phyloP scores from a whole-genome alignment of 2,113 vertebrate species.

The Oncorhynchus mykiss region DNA sequence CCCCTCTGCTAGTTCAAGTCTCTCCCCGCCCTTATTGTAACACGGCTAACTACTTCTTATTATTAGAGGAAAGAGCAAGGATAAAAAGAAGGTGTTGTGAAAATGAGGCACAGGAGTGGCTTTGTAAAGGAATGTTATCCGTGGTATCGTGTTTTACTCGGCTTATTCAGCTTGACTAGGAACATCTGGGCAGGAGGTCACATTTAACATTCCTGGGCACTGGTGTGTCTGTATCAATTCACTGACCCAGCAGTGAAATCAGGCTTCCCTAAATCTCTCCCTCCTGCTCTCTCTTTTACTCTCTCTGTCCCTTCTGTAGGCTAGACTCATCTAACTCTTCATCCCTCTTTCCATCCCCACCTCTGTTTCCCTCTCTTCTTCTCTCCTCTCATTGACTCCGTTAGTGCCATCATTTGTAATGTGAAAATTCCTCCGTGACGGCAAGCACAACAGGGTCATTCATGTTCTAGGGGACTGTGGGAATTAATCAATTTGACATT shows the following conservation, averaged over 20 bases:
- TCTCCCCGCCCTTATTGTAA: slow-evolving; percentile 46
- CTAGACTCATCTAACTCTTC: slow-evolving; percentile 12
- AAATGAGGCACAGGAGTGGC: slow-evolving; percentile 34
- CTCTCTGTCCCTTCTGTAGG: slow-evolving; percentile 27
- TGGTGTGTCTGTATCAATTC: slow-evolving; percentile 55
- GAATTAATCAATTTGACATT: slow-evolving; percentile 50
- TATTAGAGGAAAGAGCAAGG: slow-evolving; percentile 9
- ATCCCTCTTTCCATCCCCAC: background rate
- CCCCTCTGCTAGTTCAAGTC: slow-evolving; percentile 48
- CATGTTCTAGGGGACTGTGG: slow-evolving; percentile 37
- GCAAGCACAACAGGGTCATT: slow-evolving; percentile 41
- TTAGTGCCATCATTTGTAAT: slow-evolving; percentile 37
- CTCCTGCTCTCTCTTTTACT: slow-evolving; percentile 26
- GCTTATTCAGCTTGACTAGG: slow-evolving; percentile 47
- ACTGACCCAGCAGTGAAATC: slow-evolving; percentile 48
- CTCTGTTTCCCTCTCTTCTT: slow-evolving; percentile 1
- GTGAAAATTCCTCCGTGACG: slow-evolving; percentile 39
- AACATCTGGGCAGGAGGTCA: slow-evolving; percentile 63
- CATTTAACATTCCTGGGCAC: slow-evolving; percentile 55
- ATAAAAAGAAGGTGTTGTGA: slow-evolving; percentile 26
- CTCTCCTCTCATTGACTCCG: background rate
- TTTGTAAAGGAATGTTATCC: slow-evolving; percentile 51
- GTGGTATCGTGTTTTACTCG: slow-evolving; percentile 44
- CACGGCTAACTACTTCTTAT: slow-evolving; percentile 48
- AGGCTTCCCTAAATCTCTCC: slow-evolving; percentile 30